Conservation (phyloP, 2,113 vertebrate genomes). For the Chiloscyllium plagiosum region DNA sequence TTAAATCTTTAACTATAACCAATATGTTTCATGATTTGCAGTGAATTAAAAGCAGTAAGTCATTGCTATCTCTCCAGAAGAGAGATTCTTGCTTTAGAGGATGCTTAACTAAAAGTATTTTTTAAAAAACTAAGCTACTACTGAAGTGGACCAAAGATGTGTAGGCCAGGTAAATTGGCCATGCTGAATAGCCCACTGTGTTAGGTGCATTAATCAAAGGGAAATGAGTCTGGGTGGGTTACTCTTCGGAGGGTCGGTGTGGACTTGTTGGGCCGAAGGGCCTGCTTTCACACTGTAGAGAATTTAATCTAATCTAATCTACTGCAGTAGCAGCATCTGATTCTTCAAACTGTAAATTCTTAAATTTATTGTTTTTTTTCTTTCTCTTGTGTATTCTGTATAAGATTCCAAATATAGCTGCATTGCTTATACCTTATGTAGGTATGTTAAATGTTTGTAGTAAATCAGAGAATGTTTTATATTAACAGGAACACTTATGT, state of each 20-base stretch:
- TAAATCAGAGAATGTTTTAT: not conserved
- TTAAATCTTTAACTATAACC: too few relatives aligned
- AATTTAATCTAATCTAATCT: too few relatives aligned
- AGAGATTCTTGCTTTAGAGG: not conserved
- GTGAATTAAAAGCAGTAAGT: not conserved
- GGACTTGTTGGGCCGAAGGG: too few relatives aligned
- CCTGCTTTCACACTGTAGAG: too few relatives aligned
- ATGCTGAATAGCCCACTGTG: too few relatives aligned
- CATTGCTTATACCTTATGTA: not conserved
- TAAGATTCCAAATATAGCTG: not conserved
- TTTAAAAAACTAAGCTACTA: not conserved
- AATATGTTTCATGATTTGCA: not conserved
- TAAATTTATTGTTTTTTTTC: not conserved
- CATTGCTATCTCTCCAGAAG: not conserved
- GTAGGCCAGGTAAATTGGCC: too few relatives aligned
- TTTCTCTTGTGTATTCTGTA: not conserved
- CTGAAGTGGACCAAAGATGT: not conserved
- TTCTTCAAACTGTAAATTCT: not conserved
- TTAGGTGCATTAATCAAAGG: too few relatives aligned
- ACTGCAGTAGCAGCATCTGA: not conserved
- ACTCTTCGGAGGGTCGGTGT: too few relatives aligned
- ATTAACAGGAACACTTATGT: not conserved
- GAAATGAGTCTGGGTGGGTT: too few relatives aligned
- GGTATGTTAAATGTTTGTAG: not conserved
- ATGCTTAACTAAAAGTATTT: not conserved